These are phyloP conservation scores for Propithecus perrieri DNA, from an alignment of 2,797 vertebrate species.

Conservation along the genomic window DNA sequence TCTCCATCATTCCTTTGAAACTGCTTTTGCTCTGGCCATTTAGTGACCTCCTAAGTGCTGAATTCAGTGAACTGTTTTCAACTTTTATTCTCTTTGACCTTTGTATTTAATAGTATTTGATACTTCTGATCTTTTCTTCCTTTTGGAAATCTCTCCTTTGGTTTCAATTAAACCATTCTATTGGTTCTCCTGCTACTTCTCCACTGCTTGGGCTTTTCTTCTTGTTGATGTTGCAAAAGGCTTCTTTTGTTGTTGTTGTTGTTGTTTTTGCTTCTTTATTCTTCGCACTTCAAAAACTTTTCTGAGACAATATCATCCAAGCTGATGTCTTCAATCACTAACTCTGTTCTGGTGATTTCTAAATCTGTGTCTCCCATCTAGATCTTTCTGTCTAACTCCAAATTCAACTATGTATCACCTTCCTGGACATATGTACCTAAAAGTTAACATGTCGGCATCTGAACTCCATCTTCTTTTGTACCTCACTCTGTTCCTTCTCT, in stretches of 20 bases:
- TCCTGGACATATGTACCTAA: background rate
- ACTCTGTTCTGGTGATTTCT: background rate
- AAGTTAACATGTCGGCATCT: background rate
- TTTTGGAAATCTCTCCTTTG: background rate
- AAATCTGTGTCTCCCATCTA: background rate
- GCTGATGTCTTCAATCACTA: background rate
- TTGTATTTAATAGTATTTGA: background rate
- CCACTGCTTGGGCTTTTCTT: background rate
- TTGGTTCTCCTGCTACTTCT: background rate
- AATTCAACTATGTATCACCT: background rate
- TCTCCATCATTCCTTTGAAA: background rate
- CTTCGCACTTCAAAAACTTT: background rate
- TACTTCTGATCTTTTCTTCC: background rate
- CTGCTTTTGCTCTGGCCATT: background rate
- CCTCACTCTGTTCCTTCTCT: background rate
- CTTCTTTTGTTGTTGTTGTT: background rate
- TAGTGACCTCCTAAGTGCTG: background rate
- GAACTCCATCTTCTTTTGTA: background rate
- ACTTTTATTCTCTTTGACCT: slow-evolving; percentile 25
- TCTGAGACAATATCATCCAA: background rate
- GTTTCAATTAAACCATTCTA: background rate
- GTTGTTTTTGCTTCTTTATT: background rate
- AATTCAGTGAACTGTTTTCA: slow-evolving; percentile 12
- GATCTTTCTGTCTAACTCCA: background rate
- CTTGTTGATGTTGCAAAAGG: background rate